These are phyloP conservation scores for Phymorhynchus buccinoides DNA, from an alignment of 1,140 invertebrate genomes.

Conservation along the genomic window DNA sequence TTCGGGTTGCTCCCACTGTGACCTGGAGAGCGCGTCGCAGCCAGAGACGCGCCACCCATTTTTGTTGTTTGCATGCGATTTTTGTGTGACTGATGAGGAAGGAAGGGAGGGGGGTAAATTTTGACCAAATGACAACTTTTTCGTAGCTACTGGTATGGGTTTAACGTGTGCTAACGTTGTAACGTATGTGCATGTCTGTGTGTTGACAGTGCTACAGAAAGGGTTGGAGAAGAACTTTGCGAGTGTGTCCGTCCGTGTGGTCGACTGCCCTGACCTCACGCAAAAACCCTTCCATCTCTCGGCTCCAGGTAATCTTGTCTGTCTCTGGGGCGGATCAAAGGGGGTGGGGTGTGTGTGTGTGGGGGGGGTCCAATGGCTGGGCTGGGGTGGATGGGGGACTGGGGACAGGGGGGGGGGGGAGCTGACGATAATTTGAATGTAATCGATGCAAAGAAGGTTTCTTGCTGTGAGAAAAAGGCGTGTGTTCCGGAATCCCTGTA, in stretches of 20 bases:
- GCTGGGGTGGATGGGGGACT: too few species aligned
- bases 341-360: too few species aligned
- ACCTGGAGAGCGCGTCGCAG: too few species aligned
- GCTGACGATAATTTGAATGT: neutral
- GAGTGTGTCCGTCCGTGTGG: slow-evolving; percentile 81
- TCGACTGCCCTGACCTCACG: slow-evolving; percentile 88
- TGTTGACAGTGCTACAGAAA: slow-evolving; percentile 80
- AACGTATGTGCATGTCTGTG: neutral
- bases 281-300: slow-evolving; percentile 84
- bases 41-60: too few species aligned
- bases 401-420: neutral
- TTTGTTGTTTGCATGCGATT: too few species aligned
- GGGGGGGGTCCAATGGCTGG: too few species aligned
- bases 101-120: too few species aligned
- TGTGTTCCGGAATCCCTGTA: neutral
- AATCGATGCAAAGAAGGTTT: neutral
- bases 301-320: slow-evolving; percentile 79
- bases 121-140: neutral
- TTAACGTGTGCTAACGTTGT: neutral
- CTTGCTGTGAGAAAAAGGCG: neutral
- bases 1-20: too few species aligned
- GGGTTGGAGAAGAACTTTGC: slow-evolving; percentile 83
- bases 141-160: neutral
- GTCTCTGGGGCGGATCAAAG: too few species aligned
- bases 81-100: too few species aligned